Base-by-base conservation (phyloP, 2,888 invertebrate species). In the Leistus spinibarbis region DNA sequence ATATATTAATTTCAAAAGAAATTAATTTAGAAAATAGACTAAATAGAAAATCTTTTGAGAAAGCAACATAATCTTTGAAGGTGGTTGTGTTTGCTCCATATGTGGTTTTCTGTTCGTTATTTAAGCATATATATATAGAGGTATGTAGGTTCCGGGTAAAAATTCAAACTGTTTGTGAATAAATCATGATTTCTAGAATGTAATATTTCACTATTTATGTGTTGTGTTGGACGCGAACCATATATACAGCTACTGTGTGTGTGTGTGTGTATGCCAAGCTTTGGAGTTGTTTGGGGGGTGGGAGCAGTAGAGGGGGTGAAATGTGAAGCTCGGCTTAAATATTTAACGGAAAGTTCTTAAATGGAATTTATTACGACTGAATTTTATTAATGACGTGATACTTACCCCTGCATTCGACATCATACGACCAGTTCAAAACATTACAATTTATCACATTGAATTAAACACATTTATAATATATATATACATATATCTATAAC, bases 121-220 rank as follows among this genome's bases (percentile, higher is more conserved):
- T 27, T 27, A 27, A 27, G 57, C 19, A 57, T 17, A 20, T 17
- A 9, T 20, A 17, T 57, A 17, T 5, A 54, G 3, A 5, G 54
- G 17, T 3, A 16, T 13, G 57, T 57, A 5, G 13, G 57, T n/a
- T 24, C 67, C 62, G 16, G 66, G 66, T 66, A 73, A 73, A 73
- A 73, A 73, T 73, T 73, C 73, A 73, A 73, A 62, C 73, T 72
- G 73, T 73, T 67, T 60, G 57, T 73, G 66, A 73, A 73, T 73
- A 73, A 73, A 73, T 73, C 67, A 73, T 73, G 73, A 73, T 67
- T 67, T 66, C 73, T 73, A 73, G 73, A 73, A 73, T 73, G 73
- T 73, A 73, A 73, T 73, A 73, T 73, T 73, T 73, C 73, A 73
- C 67, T 73, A 73, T 73, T 73, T 73, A 73, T 73, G 73, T 66